Base-by-base conservation (phyloP, 2,797 vertebrate genomes). In the Carduelis carduelis region DNA sequence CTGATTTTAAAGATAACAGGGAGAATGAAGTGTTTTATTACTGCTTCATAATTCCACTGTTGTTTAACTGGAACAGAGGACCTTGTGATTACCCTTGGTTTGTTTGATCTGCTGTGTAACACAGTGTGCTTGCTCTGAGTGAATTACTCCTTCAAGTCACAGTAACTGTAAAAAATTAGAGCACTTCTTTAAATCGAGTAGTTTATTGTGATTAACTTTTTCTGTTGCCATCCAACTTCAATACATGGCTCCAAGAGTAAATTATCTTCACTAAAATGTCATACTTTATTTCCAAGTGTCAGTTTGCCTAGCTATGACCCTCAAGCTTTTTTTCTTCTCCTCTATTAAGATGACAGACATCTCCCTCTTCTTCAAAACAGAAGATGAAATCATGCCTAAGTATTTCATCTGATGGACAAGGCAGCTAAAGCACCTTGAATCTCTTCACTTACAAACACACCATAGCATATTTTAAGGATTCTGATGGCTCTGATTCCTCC, bases 1-100 rank as follows among this genome's bases (percentile, higher is more conserved):
- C 7, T 0, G 0, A 43, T 55, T 91, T 76, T 71, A 22, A 81
- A 78, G 60, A 24, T 2, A 80, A 22, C 6, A 63, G 1, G 20
- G 7, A 87, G 17, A 89, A 87, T 24, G 1, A 76, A 75, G 14
- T 46, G 27, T 26, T 87, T 63, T 60, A 74, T 64, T 44, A 55
- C 24, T 50, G 6, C 30, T 71, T 46, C 8, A 1, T 46, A 88
- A 86, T 60, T 76, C 53, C 35, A 46, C 27, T 39, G 46, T 56
- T 64, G 41, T 57, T 87, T 37, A 56, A 1, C 26, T 49, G 52
- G 10, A 83, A 83, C 6, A 95, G 26, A 1, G 15, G n/a, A 70
- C 26, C 28, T 44, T 43, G 10, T 37, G 72, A 86, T 39, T 30
- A 41, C 8, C 32, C 21, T 28, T 49, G 19, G 23, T 37, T 35